Evolutionary conservation across 2,113 vertebrate species (phyloP).

Genomic region (Oreocharis arfaki): DNA sequence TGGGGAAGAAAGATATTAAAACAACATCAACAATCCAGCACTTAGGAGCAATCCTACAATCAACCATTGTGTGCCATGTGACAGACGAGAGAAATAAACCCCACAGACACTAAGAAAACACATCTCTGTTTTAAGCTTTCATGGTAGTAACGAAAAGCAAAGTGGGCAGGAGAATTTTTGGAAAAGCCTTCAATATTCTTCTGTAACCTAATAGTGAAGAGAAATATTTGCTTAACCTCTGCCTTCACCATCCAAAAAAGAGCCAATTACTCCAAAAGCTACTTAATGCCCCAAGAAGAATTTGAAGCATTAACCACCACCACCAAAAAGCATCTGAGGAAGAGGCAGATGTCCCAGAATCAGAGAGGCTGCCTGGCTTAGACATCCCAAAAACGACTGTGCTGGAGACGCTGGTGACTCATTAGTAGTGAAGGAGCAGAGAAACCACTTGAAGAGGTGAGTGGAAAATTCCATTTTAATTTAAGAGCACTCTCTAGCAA

Average conservation of each 20-base stretch:
- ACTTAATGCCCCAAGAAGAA: slow-evolving; percentile 30
- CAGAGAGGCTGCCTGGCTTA: background rate
- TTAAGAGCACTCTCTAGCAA: slow-evolving; percentile 31
- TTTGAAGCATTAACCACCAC: slow-evolving; percentile 15
- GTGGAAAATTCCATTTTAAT: slow-evolving; percentile 53
- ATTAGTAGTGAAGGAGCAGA: background rate
- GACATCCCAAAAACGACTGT: slow-evolving; percentile 5
- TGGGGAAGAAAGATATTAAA: background rate
- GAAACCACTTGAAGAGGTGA: slow-evolving; percentile 29
- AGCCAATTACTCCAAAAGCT: slow-evolving; percentile 2
- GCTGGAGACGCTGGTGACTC: slow-evolving; percentile 33
- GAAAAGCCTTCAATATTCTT: slow-evolving; percentile 11
- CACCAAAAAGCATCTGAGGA: slow-evolving; percentile 4
- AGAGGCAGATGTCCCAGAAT: background rate
- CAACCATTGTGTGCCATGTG: slow-evolving; percentile 1
- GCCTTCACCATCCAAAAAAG: background rate
- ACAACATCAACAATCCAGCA: background rate
- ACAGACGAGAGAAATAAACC: background rate
- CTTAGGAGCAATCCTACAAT: background rate
- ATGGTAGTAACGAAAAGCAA: background rate
- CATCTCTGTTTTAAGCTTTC: background rate
- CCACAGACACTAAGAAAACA: background rate
- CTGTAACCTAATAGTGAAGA: background rate
- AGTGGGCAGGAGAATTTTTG: background rate
- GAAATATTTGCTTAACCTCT: slow-evolving; percentile 57